These are phyloP conservation scores for Drosophila meridionalis DNA, from an alignment of 2,888 invertebrate genomes.

Conservation along the genomic window DNA sequence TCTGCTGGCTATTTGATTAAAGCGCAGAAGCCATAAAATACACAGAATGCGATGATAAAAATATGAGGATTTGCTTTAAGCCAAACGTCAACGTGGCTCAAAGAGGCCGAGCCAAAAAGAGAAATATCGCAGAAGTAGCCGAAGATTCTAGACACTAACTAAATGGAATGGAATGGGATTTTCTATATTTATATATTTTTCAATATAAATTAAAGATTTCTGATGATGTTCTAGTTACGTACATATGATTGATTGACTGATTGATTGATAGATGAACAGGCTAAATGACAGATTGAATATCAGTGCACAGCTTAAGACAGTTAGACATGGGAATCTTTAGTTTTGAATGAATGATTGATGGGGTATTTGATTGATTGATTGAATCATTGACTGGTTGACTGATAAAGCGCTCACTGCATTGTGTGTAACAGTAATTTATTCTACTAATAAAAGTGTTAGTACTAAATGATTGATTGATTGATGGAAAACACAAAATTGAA, in stretches of 20 bases:
- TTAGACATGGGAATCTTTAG: no score
- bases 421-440: no score
- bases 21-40: slow-evolving; percentile 53
- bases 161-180: neutral
- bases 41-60: slow-evolving; percentile 40
- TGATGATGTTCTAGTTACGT: no score
- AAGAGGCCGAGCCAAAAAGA: slow-evolving; percentile 3
- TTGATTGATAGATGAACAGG: neutral
- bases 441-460: no score
- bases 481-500: no score
- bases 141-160: neutral
- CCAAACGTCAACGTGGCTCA: slow-evolving; percentile 37
- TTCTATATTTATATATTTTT: no score
- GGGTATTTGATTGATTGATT: neutral
- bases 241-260: neutral
- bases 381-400: neutral
- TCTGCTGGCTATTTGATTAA: slow-evolving; percentile 62
- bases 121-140: neutral
- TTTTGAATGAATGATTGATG: neutral
- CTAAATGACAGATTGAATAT: neutral
- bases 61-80: slow-evolving; percentile 55
- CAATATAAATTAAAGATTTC: no score
- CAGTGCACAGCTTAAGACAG: neutral
- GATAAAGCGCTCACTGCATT: no score
- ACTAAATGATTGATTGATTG: neutral